A percentile compares a stretch with the other conserved stretches of the same genome.
Evolutionary conservation across 2,888 invertebrate genomes (phyloP).

Genomic region (Leuctra nigra): DNA sequence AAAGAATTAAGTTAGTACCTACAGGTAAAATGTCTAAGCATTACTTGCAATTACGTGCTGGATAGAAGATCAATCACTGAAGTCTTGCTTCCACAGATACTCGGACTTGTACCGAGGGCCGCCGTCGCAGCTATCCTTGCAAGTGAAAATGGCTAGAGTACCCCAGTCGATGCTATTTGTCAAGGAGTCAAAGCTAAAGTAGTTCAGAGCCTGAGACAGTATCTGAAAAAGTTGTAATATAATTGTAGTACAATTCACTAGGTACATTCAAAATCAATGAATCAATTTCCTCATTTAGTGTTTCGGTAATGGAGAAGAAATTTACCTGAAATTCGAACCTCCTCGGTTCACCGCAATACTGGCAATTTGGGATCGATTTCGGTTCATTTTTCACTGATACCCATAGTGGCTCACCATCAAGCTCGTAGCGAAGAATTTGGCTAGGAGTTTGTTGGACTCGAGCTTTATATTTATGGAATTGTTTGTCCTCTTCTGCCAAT

Average conservation of each 20-base stretch:
- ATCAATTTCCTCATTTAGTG: too few relatives aligned
- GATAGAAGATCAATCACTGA: too few relatives aligned
- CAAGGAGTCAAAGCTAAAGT: constrained; percentile 55
- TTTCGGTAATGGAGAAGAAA: too few relatives aligned
- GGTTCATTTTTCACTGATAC: constrained; percentile 57
- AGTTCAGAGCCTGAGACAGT: constrained; percentile 73
- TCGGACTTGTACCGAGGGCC: constrained; percentile 67
- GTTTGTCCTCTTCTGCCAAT: constrained; percentile 59
- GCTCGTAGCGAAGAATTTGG: constrained; percentile 76
- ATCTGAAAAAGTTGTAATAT: constrained; percentile 60
- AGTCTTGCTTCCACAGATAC: constrained; percentile 81
- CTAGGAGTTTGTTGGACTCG: constrained; percentile 63
- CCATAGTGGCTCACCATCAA: constrained; percentile 75
- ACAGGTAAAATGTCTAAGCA: too few relatives aligned
- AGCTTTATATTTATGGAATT: constrained; percentile 70
- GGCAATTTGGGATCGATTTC: constrained; percentile 60
- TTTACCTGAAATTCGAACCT: constrained; percentile 34
- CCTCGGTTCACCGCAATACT: constrained; percentile 64
- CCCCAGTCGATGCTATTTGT: constrained; percentile 81
- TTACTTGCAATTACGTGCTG: too few relatives aligned
- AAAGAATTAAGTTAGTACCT: too few relatives aligned
- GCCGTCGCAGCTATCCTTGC: constrained; percentile 64
- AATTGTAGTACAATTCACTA: too few relatives aligned
- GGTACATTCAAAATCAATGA: too few relatives aligned
- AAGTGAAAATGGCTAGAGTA: constrained; percentile 77